Evolutionary conservation across 1,140 invertebrate genomes (phyloP).

Genomic region (silkworm (Bombyx mori)): ASM3026992v2 NC_085116.1:1993001-1993500

Average conservation of each 20-base stretch:
- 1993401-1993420: too few species aligned
- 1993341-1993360: too few species aligned
- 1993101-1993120: constrained; percentile 13
- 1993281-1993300: constrained; percentile 29
- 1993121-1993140: constrained; percentile 17
- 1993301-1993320: constrained; percentile 24
- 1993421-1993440: too few species aligned
- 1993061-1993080: constrained; percentile 11
- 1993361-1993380: too few species aligned
- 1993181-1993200: constrained; percentile 23
- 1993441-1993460: too few species aligned
- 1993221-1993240: constrained; percentile 53
- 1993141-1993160: constrained; percentile 40
- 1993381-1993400: too few species aligned
- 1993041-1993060: constrained; percentile 8
- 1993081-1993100: constrained; percentile 7
- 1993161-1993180: constrained; percentile 28
- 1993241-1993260: constrained; percentile 56
- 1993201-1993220: constrained; percentile 44
- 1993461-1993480: too few species aligned
- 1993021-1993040: constrained; percentile 4
- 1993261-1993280: constrained; percentile 43
- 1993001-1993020: constrained; percentile 18
- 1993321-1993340: too few species aligned
- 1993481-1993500: too few species aligned